phyloP scores from a whole-genome alignment of 1,140 invertebrate genomes.

The Zaprionus lachaisei region DNA sequence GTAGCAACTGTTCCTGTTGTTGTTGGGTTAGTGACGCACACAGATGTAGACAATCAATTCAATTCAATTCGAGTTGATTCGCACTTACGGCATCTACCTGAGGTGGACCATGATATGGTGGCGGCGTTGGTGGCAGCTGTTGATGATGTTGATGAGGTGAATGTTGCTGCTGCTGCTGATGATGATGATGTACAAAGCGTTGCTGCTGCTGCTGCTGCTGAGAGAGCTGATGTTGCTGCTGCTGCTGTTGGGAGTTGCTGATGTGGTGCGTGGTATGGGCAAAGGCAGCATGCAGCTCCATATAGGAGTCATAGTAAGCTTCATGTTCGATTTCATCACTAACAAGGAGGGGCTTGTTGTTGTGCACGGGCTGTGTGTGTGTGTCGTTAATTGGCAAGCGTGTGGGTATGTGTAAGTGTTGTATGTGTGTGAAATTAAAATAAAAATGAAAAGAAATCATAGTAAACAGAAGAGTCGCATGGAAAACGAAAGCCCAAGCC shows the following conservation, averaged over 20 bases:
- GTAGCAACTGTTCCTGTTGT: conserved; percentile 22
- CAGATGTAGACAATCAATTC: conserved; percentile 16
- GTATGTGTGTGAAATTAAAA: conserved; percentile 59
- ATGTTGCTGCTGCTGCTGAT: conserved; percentile 47
- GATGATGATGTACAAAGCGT: conserved; percentile 48
- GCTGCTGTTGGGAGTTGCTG: conserved; percentile 46
- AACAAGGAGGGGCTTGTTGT: conserved; percentile 24
- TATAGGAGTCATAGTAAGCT: conserved; percentile 75
- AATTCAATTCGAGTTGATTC: conserved; percentile 5
- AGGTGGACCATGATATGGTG: conserved; percentile 63
- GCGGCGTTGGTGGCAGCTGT: conserved; percentile 53
- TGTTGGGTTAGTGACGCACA: conserved; percentile 58
- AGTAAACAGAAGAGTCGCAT: conserved; percentile 20
- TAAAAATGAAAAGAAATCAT: conserved; percentile 49
- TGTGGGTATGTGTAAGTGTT: conserved; percentile 22
- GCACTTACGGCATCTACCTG: conserved; percentile 77
- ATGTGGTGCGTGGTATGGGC: conserved; percentile 44
- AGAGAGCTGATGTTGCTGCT: conserved; percentile 33
- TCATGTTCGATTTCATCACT: conserved; percentile 65
- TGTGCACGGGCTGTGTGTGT: conserved; percentile 58
- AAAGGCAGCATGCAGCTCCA: conserved; percentile 71
- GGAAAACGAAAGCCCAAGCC: conserved; percentile 43
- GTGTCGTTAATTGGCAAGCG: conserved; percentile 23
- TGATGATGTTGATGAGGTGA: conserved; percentile 42
- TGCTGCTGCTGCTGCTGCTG: conserved; percentile 57